These are phyloP conservation scores for Betta splendens DNA, from an alignment of 2,797 vertebrate genomes.

Conservation along the genomic window DNA sequence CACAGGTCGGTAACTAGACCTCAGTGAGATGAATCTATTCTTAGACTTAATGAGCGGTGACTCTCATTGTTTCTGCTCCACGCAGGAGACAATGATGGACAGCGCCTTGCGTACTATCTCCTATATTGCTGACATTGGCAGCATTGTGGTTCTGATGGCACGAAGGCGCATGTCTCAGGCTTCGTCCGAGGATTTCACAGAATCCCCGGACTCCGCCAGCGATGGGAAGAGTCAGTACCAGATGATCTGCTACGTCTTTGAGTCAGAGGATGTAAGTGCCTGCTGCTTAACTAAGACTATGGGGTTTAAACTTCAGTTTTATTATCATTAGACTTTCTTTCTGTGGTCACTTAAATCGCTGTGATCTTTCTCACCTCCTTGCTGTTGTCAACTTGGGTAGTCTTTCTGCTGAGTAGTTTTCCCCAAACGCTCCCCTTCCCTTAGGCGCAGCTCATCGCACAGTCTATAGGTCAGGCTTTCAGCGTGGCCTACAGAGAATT, in stretches of 20 bases:
- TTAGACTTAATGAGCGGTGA: not conserved
- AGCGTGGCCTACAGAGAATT: conserved; percentile 99
- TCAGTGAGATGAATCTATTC: conserved; percentile 7
- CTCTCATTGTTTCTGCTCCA: conserved; percentile 5
- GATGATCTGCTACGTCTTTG: conserved; percentile 94
- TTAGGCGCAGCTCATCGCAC: conserved; percentile 96
- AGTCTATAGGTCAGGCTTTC: conserved; percentile 98
- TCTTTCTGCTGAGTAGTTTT: conserved; percentile 56
- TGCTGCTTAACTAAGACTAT: not conserved
- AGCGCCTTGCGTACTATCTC: conserved; percentile 96
- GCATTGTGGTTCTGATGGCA: conserved; percentile 96
- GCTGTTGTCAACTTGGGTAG: conserved; percentile 46
- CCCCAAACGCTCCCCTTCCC: conserved; percentile 44
- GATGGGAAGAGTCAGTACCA: conserved; percentile 94
- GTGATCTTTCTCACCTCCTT: conserved; percentile 37
- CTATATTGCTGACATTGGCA: conserved; percentile 96
- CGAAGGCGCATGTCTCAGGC: conserved; percentile 89
- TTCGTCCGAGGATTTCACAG: conserved; percentile 90
- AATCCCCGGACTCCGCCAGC: conserved; percentile 83
- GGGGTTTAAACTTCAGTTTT: not conserved
- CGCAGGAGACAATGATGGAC: conserved; percentile 97
- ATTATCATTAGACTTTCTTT: conserved; percentile 24
- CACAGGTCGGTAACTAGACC: conserved; percentile 73
- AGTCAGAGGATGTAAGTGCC: conserved; percentile 83
- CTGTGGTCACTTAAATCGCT: conserved; percentile 25